Base-by-base conservation (phyloP, 2,888 invertebrate genomes). In the Drosophila monieri region DNA sequence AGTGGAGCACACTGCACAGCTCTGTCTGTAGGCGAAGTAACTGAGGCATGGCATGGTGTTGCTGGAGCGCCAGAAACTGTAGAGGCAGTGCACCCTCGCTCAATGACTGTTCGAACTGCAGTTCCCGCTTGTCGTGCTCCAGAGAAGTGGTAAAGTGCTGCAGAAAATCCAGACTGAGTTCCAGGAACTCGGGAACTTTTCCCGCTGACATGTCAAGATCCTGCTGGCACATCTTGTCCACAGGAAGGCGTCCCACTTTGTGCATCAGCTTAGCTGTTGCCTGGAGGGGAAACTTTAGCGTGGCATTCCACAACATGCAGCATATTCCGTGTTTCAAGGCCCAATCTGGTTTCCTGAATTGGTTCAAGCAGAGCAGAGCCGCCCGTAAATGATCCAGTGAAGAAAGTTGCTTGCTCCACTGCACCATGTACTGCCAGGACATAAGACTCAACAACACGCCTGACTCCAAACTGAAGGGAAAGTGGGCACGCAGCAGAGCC, bases 391-490 rank as follows among this genome's bases (percentile, higher is more conserved):
- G 93, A 12, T 93, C 92, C 5, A 95, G 92, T 72, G 93, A 93
- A 46, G 94, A 93, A 68, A 95, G 93, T 76, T 95, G 94, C 90
- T 95, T 96, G 88, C 96, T 96, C 98, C 98, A 98, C 54, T 94
- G 94, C 75, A 96, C 94, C 56, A 96, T 95, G 89, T 96, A 97
- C 90, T 98, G 98, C 98, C 98, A 98, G 75, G 95, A 94, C 93
- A 98, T 95, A 89, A 98, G 97, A 12, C 96, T 94, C 51, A 98
- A 92, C 41, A 98, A 92, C 39, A 95, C 94, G 83, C 96, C 95
- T 0, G 95, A 94, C 59, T 95, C 94, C 56, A 97, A 93, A 90
- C 97, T 98, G 77, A 96, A 94, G 0, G 98, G 98, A 90, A 98
- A 98, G 87, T 97, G 96, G 46, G 93, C 93, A 51, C 94, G 94